These are phyloP conservation scores for Perizoma flavofasciatum DNA, from an alignment of 2,888 invertebrate genomes.

Conservation along the genomic window DNA sequence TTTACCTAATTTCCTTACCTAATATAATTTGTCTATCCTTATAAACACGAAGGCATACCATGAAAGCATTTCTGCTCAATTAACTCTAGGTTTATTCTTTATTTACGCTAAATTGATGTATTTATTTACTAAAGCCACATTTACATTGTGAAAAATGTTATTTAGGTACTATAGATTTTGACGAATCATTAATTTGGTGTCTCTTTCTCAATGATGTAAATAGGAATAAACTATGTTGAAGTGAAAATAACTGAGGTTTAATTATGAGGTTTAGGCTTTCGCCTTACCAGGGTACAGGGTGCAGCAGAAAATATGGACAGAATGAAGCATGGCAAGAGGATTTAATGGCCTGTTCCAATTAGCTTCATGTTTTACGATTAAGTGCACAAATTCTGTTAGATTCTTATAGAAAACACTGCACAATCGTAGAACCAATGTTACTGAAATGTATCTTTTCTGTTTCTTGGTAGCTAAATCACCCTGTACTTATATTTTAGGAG, in stretches of 20 bases:
- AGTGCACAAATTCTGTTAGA: too few relatives aligned
- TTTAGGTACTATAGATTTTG: too few relatives aligned
- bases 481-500: not conserved
- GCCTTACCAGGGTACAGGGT: not conserved
- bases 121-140: slow-evolving; percentile 16
- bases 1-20: slow-evolving; percentile 13
- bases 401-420: too few relatives aligned
- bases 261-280: not conserved
- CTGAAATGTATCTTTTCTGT: not conserved
- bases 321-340: too few relatives aligned
- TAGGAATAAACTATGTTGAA: not conserved
- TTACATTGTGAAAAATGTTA: slow-evolving; percentile 14
- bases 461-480: too few relatives aligned
- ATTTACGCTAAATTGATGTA: slow-evolving; percentile 15
- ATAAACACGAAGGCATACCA: slow-evolving; percentile 56
- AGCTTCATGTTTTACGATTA: too few relatives aligned
- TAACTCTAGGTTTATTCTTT: slow-evolving; percentile 24
- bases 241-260: not conserved
- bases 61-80: slow-evolving; percentile 48
- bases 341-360: too few relatives aligned
- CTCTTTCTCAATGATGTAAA: not conserved
- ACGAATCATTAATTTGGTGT: too few relatives aligned
- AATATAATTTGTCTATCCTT: slow-evolving; percentile 30
- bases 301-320: too few relatives aligned
- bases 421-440: not conserved